These are phyloP conservation scores for Psammodynastes pulverulentus DNA, from an alignment of 2,113 vertebrate genomes.

Conservation along the genomic window DNA sequence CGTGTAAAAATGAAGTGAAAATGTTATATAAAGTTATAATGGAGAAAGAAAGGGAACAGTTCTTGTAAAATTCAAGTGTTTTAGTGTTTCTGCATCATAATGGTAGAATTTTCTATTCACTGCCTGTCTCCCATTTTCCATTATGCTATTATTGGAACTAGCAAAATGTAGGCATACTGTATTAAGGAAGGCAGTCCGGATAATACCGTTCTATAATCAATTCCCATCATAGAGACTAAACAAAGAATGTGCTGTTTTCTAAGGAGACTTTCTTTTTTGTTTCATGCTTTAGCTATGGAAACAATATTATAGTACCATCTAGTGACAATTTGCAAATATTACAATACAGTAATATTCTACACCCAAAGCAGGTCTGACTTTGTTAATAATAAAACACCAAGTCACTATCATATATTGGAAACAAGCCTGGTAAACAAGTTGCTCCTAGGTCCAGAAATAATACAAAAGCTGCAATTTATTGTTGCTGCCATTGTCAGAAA, in stretches of 20 bases:
- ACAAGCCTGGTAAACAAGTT: background rate
- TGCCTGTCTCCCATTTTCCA: background rate
- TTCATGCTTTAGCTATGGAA: background rate
- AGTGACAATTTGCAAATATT: background rate
- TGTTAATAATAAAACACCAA: background rate
- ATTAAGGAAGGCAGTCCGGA: background rate
- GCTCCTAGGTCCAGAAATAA: background rate
- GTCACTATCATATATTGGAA: background rate
- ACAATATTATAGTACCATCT: slow-evolving; percentile 2
- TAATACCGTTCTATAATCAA: background rate
- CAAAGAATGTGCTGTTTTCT: background rate
- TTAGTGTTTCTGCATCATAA: background rate
- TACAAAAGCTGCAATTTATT: background rate
- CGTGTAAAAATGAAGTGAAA: background rate
- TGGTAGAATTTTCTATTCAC: background rate
- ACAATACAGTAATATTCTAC: background rate
- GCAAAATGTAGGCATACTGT: background rate
- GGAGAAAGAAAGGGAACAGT: background rate
- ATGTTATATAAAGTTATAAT: background rate
- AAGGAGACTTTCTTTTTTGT: background rate
- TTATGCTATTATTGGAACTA: background rate
- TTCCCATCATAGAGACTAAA: background rate
- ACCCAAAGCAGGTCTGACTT: background rate
- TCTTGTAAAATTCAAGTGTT: background rate
- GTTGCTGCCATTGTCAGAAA: background rate